A percentile compares a stretch with the other conserved stretches of the same genome.
These are phyloP conservation scores for Odontomachus brunneus DNA, from an alignment of 1,140 invertebrate species.

Conservation along the genomic window DNA sequence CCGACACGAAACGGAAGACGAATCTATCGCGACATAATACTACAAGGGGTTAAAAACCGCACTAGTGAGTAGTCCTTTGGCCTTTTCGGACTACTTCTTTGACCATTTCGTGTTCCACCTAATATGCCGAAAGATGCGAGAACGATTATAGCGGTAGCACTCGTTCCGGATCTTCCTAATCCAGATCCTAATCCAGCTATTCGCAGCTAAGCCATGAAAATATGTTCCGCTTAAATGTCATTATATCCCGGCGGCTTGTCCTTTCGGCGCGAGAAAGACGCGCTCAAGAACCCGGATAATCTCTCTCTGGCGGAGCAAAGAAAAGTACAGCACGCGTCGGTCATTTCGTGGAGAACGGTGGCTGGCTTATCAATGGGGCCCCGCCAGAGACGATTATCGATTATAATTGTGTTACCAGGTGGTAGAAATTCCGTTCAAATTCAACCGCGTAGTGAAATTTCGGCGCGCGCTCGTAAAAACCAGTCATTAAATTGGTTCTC, in stretches of 20 bases:
- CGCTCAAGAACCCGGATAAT: conserved; percentile 63
- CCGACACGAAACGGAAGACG: neutral
- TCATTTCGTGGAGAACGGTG: conserved; percentile 31
- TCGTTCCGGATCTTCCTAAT: conserved; percentile 65
- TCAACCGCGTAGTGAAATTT: neutral
- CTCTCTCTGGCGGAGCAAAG: conserved; percentile 32
- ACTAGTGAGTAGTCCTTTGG: conserved; percentile 5
- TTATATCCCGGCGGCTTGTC: conserved; percentile 35
- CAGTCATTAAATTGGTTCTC: neutral
- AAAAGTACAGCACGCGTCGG: conserved; percentile 36
- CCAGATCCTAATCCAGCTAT: conserved; percentile 71
- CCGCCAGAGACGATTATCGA: conserved; percentile 51
- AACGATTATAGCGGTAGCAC: conserved; percentile 49
- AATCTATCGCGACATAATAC: neutral
- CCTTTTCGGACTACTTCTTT: conserved; percentile 50
- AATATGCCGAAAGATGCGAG: conserved; percentile 18
- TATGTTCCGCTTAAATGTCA: conserved; percentile 69
- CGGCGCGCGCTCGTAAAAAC: neutral
- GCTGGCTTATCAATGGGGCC: conserved; percentile 64
- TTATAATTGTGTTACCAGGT: conserved; percentile 57
- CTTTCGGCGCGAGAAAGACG: neutral
- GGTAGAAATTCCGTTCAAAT: neutral
- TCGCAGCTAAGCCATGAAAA: conserved; percentile 68
- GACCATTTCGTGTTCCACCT: conserved; percentile 47
- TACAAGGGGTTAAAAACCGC: conserved; percentile 6